Base-by-base conservation (phyloP, 2,113 vertebrate genomes). In the Prionailurus bengalensis region DNA sequence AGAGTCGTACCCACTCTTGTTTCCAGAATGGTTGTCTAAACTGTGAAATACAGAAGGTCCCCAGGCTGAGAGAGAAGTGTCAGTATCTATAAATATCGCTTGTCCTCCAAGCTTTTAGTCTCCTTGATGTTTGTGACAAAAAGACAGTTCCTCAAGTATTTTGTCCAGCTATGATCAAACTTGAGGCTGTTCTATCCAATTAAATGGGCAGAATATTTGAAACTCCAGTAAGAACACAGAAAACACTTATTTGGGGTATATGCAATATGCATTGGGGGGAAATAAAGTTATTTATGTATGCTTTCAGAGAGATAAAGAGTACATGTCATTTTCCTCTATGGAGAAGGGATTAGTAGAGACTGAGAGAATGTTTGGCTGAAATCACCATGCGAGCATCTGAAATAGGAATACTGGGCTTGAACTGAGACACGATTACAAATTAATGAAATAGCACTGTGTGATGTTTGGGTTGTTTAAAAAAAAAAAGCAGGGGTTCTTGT, bases 121-220 rank as follows among this genome's bases (percentile, higher is more conserved):
- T 48, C 29, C 17, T 93, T 82, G n/a, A 3, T 94, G 23, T 71
- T 83, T 97, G 65, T 80, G 68, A 74, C 27, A 73, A 87, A 89
- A 97, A 92, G 78, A 89, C 19, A 88, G 31, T 70, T 89, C 39
- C 27, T 95, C 42, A 45, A 58, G 45, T 61, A 61, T 79, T 89
- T 90, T 74, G 45, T 58, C 42, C 11, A 61, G n/a, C 68, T 36
- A 29, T 1, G 86, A 66, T 86, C 81, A 68, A 94, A 58, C 25
- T 51, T 42, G 65, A 87, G 78, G 27, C 31, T n/a, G 82, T 91
- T 21, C 27, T 78, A 51, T 48, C 53, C 65, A 45, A 81, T 74
- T 45, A 79, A 88, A 96, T 65, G 82, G 29, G 74, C 2, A 93
- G 58, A 92, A 23, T 96, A 89, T 92, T 89, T 97, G 55, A 84